Evolutionary conservation across 2,113 vertebrate genomes (phyloP).

Genomic region (Cololabis saira): DNA sequence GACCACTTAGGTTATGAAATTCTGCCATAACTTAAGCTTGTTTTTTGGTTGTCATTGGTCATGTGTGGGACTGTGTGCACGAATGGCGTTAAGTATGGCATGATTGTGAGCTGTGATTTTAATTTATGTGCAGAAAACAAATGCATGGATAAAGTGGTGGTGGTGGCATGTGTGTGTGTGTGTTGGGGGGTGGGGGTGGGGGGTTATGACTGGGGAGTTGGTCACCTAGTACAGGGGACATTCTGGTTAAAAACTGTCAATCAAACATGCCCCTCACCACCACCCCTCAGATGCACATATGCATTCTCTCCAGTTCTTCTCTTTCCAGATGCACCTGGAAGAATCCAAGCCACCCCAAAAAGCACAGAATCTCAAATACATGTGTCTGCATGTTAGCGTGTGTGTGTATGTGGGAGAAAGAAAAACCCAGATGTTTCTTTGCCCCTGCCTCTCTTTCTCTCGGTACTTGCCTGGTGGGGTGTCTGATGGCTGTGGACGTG

Average conservation of each 20-base stretch:
- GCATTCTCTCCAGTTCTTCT: constrained; percentile 45
- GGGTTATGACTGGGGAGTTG: constrained; percentile 75
- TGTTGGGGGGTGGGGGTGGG: constrained; percentile 51
- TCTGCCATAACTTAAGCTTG: constrained; percentile 33
- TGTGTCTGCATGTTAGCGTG: constrained; percentile 23
- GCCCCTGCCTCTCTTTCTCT: constrained; percentile 64
- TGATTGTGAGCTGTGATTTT: not conserved
- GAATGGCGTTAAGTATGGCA: constrained; percentile 4
- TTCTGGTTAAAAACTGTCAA: constrained; percentile 78
- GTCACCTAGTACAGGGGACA: constrained; percentile 71
- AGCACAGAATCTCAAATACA: constrained; percentile 60
- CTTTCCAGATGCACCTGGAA: constrained; percentile 81
- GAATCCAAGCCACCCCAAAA: constrained; percentile 71
- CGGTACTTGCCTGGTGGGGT: constrained; percentile 73
- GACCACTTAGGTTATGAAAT: constrained; percentile 42
- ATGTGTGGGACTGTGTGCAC: constrained; percentile 3
- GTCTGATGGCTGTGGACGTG: constrained; percentile 83
- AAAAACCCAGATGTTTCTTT: constrained; percentile 84
- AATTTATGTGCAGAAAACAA: not conserved
- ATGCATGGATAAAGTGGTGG: constrained; percentile 41
- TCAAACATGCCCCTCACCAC: constrained; percentile 65
- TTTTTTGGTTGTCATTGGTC: constrained; percentile 12
- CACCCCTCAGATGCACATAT: constrained; percentile 15
- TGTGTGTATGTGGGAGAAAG: constrained; percentile 30
- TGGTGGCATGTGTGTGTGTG: constrained; percentile 9